phyloP scores from a whole-genome alignment of 2,113 vertebrate species.

The Ahaetulla prasina region DNA sequence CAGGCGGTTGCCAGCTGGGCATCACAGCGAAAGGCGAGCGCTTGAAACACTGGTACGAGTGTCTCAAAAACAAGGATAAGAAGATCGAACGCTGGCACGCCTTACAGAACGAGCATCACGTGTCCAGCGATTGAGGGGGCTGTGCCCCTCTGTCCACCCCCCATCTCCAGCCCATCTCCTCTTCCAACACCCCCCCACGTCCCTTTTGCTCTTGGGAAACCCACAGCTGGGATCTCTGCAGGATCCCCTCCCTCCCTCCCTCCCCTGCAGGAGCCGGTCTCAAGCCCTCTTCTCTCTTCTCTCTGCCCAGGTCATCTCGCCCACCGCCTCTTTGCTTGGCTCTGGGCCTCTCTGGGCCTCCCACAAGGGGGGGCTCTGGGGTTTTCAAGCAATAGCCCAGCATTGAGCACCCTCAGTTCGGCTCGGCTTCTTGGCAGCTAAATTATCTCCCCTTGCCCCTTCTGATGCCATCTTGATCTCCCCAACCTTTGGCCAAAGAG shows the following conservation, averaged over 20 bases:
- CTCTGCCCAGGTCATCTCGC: background rate
- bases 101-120: constrained; percentile 84
- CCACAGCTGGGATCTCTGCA: background rate
- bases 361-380: background rate
- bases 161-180: constrained; percentile 48
- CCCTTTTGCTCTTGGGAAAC: constrained; percentile 10
- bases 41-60: constrained; percentile 98
- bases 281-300: background rate
- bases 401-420: background rate
- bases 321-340: constrained; percentile 17
- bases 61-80: constrained; percentile 98
- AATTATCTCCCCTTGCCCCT: background rate
- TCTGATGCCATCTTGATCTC: background rate
- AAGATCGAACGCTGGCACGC: constrained; percentile 98
- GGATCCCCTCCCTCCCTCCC: background rate
- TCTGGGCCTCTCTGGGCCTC: background rate
- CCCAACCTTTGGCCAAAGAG: background rate
- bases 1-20: constrained; percentile 88
- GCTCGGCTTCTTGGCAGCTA: background rate
- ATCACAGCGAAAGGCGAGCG: constrained; percentile 94
- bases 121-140: constrained; percentile 81
- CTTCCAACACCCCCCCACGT: constrained; percentile 47
- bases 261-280: background rate
- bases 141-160: constrained; percentile 12
- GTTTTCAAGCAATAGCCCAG: constrained; percentile 56